These are phyloP conservation scores for Leucopsar rothschildi DNA, from an alignment of 2,113 vertebrate genomes.

Conservation along the genomic window DNA sequence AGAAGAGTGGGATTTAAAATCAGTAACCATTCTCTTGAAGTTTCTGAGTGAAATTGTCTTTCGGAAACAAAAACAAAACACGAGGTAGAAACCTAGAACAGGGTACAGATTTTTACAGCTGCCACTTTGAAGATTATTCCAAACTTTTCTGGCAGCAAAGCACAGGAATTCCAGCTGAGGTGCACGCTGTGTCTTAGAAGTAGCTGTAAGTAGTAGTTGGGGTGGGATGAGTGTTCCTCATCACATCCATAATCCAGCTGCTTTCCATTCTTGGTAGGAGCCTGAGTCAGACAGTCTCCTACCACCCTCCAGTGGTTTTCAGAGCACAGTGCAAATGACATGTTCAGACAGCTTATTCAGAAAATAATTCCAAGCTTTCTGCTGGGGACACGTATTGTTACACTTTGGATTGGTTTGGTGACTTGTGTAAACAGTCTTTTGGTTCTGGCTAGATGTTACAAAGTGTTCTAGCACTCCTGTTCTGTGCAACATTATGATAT, in stretches of 20 bases:
- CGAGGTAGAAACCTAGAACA: fast-evolving
- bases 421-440: not conserved
- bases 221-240: not conserved
- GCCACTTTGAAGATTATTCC: not conserved
- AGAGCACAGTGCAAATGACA: not conserved
- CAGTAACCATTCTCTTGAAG: not conserved
- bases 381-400: not conserved
- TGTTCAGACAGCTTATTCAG: not conserved
- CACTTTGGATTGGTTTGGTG: not conserved
- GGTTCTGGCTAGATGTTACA: not conserved
- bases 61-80: not conserved
- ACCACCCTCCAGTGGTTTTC: slow-evolving; percentile 47
- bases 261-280: not conserved
- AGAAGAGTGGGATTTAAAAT: not conserved
- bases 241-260: not conserved
- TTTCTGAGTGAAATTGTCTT: not conserved
- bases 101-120: not conserved
- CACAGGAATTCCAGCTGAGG: not conserved
- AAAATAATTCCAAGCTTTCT: not conserved
- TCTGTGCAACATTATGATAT: not conserved
- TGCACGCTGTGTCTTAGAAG: not conserved
- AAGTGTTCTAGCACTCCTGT: not conserved
- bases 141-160: not conserved
- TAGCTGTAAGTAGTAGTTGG: not conserved
- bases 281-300: not conserved